Percentiles rank a stretch among this genome's conserved stretches.
phyloP scores from a whole-genome alignment of 2,113 vertebrate genomes.

The Neomonachus schauinslandi region DNA sequence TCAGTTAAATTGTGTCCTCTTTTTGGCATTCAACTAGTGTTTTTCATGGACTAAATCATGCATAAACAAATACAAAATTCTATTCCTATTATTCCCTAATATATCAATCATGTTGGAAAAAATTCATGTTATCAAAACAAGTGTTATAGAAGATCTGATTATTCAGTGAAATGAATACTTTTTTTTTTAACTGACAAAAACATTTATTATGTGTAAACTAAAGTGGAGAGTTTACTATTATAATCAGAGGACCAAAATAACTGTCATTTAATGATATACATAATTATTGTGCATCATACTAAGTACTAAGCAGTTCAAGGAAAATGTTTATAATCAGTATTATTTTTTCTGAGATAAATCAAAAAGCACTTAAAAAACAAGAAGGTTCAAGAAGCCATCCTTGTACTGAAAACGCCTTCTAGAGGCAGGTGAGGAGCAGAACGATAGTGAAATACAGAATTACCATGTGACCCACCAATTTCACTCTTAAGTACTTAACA shows the following conservation, averaged over 20 bases:
- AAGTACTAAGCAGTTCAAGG: slow-evolving; percentile 48
- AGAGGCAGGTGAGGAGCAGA: not conserved
- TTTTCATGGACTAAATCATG: not conserved
- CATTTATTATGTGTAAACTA: slow-evolving; percentile 18
- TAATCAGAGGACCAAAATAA: slow-evolving; percentile 12
- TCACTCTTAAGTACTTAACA: not conserved
- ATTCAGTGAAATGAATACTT: not conserved
- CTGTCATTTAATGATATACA: slow-evolving; percentile 5
- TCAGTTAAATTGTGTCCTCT: not conserved
- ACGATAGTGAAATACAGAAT: not conserved
- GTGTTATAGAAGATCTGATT: not conserved
- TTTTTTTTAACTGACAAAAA: not conserved
- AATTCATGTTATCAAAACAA: not conserved
- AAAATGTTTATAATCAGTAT: slow-evolving; percentile 2
- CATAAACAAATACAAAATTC: not conserved
- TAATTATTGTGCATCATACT: not conserved
- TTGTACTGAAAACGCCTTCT: not conserved
- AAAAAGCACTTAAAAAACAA: slow-evolving; percentile 3
- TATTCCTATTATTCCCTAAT: not conserved
- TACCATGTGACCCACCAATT: not conserved
- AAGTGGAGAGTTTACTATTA: not conserved
- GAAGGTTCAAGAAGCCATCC: slow-evolving; percentile 6
- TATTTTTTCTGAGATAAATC: not conserved
- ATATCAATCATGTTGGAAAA: not conserved
- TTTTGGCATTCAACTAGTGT: not conserved